Evolutionary conservation across 1,140 invertebrate species (phyloP).

Genomic region (Rhopalosiphum padi): DNA sequence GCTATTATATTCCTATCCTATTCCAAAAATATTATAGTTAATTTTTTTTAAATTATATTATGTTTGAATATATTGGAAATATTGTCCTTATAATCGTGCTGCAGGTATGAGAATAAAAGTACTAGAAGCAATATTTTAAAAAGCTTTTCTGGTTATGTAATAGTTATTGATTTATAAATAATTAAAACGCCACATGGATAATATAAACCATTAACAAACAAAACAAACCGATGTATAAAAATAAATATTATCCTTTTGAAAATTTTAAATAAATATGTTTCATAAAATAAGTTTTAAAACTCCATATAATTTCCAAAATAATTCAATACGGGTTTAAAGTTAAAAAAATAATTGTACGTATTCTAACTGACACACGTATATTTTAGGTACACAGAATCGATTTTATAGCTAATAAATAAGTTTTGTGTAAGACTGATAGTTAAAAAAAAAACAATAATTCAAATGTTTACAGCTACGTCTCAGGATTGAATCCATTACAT

Average conservation of each 20-base stretch:
- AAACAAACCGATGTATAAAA: not conserved
- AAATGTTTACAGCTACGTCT: not conserved
- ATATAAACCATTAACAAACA: slow-evolving; percentile 18
- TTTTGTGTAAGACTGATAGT: not conserved
- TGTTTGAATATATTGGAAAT: not conserved
- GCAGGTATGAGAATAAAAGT: not conserved
- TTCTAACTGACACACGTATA: not conserved
- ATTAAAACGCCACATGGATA: not conserved
- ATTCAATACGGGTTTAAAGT: not conserved
- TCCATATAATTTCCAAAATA: not conserved
- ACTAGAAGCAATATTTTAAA: not conserved
- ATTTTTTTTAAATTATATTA: too few relatives aligned
- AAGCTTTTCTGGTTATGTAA: not conserved
- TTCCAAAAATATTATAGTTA: too few relatives aligned
- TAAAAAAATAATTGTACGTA: not conserved
- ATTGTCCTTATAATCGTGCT: not conserved
- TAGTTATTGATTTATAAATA: not conserved
- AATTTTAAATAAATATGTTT: not conserved
- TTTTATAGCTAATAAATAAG: not conserved
- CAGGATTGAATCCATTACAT: too few relatives aligned
- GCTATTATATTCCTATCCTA: too few relatives aligned
- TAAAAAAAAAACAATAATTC: not conserved
- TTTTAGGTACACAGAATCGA: not conserved
- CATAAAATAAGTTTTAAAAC: not conserved
- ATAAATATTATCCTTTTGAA: not conserved